Conservation (phyloP, 2,113 vertebrate species). For the Haliaeetus leucogaster region DNA sequence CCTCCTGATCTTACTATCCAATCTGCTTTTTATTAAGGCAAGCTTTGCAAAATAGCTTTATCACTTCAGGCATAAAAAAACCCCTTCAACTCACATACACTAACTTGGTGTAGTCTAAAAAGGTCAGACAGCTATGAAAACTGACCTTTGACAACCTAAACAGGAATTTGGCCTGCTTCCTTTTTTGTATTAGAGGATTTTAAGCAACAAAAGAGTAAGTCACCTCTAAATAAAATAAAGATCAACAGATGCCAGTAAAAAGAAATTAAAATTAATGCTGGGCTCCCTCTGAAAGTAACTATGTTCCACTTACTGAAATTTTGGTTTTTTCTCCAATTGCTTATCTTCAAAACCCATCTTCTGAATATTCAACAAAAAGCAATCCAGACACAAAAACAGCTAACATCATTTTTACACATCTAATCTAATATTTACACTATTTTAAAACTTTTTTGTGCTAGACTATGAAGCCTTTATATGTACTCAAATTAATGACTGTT, state of each 20-base stretch:
- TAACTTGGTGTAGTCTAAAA: not conserved
- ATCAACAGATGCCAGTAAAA: not conserved
- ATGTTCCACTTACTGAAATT: not conserved
- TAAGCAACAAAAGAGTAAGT: not conserved
- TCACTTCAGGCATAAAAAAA: not conserved
- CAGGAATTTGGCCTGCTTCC: not conserved
- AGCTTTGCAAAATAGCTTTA: conserved; percentile 17
- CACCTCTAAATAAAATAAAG: not conserved
- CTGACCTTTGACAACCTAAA: not conserved
- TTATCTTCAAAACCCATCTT: not conserved
- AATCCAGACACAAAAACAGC: not conserved
- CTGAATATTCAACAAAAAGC: not conserved
- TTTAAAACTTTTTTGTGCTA: not conserved
- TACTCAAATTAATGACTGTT: not conserved
- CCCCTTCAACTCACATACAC: not conserved
- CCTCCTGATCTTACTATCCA: not conserved
- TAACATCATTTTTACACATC: not conserved
- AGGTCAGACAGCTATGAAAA: conserved; percentile 24
- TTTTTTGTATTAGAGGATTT: not conserved
- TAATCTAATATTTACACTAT: not conserved
- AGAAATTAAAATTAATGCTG: not conserved
- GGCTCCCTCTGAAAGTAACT: not conserved
- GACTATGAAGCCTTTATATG: not conserved
- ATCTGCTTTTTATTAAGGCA: conserved; percentile 25
- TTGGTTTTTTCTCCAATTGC: not conserved